Percentiles rank a stretch among this genome's conserved stretches.
Evolutionary conservation across 2,797 vertebrate genomes (phyloP).

Genomic region (Mico argentatus): DNA sequence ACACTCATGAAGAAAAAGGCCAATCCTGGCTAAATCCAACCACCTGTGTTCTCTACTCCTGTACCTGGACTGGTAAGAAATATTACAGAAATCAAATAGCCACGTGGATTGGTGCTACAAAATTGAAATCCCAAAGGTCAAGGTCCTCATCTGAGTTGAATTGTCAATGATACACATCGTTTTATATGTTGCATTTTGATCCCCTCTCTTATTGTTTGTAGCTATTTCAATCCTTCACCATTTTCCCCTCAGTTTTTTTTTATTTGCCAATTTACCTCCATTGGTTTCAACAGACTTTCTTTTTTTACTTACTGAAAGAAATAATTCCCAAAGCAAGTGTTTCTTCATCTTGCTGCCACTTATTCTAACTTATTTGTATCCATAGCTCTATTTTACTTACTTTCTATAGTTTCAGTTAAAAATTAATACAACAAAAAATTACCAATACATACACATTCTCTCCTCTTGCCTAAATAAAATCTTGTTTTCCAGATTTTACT

Average conservation of each 20-base stretch:
- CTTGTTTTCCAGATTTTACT: neutral
- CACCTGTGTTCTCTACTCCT: neutral
- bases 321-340: neutral
- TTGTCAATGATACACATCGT: neutral
- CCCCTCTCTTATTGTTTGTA: neutral
- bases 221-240: neutral
- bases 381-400: neutral
- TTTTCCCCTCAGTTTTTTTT: neutral
- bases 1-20: neutral
- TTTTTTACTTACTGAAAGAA: neutral
- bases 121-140: neutral
- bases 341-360: neutral
- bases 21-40: neutral
- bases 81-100: neutral
- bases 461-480: neutral
- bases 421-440: neutral
- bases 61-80: neutral
- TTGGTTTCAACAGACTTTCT: neutral
- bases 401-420: neutral
- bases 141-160: neutral
- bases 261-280: neutral
- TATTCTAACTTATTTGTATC: neutral
- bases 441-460: neutral
- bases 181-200: neutral
- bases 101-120: neutral